phyloP scores from a whole-genome alignment of 35 echinoderm and acorn worm species.

The Ptychodera flava region DNA sequence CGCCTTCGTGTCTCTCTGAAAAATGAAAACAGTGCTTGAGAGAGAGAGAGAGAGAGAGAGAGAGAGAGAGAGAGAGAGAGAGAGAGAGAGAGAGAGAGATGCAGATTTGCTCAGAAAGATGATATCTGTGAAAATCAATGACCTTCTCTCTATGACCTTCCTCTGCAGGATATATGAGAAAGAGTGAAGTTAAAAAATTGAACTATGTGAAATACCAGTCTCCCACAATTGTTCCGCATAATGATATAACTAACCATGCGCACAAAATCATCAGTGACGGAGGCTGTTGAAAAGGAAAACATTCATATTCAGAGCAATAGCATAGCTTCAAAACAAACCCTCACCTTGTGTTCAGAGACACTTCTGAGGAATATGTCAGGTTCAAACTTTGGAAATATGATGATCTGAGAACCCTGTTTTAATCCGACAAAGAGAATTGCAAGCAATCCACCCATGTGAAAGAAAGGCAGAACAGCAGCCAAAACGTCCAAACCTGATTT shows the following conservation, averaged over 20 bases:
- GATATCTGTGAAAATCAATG: too few relatives aligned
- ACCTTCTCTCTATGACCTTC: too few relatives aligned
- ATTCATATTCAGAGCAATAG: not conserved
- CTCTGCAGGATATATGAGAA: too few relatives aligned
- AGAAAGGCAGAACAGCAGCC: slow-evolving; percentile 48
- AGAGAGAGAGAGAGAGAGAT: too few relatives aligned
- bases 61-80: too few relatives aligned
- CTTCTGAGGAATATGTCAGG: slow-evolving; percentile 35
- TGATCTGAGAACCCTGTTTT: slow-evolving; percentile 11
- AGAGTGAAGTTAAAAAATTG: too few relatives aligned
- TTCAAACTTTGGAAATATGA: slow-evolving; percentile 44
- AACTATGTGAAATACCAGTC: too few relatives aligned
- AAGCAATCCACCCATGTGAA: slow-evolving; percentile 38
- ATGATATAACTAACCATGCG: not conserved
- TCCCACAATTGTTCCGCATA: too few relatives aligned
- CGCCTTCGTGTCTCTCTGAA: too few relatives aligned
- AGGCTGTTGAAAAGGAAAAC: not conserved
- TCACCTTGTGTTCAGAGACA: slow-evolving; percentile 52
- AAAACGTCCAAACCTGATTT: not conserved
- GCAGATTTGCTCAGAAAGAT: too few relatives aligned
- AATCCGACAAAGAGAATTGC: slow-evolving; percentile 23
- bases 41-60: too few relatives aligned
- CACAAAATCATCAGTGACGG: not conserved
- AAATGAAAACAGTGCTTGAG: too few relatives aligned
- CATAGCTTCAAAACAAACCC: not conserved